phyloP scores from a whole-genome alignment of 2,113 vertebrate genomes.

The Pantherophis guttatus region DNA sequence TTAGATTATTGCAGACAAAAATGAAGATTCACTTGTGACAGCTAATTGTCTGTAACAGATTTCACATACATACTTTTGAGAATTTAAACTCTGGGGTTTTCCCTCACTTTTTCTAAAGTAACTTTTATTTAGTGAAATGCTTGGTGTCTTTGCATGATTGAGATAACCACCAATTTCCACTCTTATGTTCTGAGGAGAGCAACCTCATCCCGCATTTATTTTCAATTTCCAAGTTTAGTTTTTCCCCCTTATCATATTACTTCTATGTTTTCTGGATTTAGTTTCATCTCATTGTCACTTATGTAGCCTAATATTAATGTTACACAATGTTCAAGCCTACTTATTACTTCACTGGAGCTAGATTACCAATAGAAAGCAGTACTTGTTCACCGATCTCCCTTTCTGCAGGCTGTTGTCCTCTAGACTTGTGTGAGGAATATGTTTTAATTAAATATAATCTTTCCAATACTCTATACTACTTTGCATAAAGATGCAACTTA shows the following conservation, averaged over 20 bases:
- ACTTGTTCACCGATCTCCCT: neutral
- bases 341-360: neutral
- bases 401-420: neutral
- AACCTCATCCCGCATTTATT: neutral
- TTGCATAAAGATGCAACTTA: neutral
- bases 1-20: neutral
- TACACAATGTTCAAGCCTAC: neutral
- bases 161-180: neutral
- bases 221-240: neutral
- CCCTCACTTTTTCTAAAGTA: neutral
- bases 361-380: neutral
- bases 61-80: neutral
- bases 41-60: neutral
- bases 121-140: neutral
- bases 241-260: neutral
- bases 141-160: neutral
- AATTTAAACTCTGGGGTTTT: neutral
- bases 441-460: neutral
- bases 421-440: neutral
- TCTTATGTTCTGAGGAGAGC: neutral
- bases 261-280: neutral
- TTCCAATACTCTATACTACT: neutral
- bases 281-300: neutral
- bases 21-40: neutral
- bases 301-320: neutral